Evolutionary conservation across 1,140 invertebrate genomes (phyloP), one percentile per base, ranked within the genome.

Genomic region (Pemphigus obesinymphae): DNA sequence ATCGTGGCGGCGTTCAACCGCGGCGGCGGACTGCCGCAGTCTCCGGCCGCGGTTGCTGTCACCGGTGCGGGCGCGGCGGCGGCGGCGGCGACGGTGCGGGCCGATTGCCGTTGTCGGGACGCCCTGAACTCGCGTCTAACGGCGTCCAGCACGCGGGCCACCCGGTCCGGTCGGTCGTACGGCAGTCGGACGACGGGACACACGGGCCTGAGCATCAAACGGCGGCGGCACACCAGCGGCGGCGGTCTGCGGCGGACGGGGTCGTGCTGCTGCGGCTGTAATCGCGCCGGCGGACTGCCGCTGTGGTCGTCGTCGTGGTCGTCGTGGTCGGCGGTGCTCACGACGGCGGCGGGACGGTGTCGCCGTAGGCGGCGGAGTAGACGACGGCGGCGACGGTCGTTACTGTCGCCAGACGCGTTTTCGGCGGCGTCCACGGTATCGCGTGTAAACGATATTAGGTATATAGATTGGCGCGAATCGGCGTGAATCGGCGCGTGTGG

Each of bases 131-230:
- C 75, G 31, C 53, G 50, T 6, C 53, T 58, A 53, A 78, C 13
- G 2, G 50, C n/a, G 34, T 78, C 75, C n/a, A 78, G 31, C 17
- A 78, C n/a, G 31, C 75, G 75, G 2, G 20, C 37, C 20, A 78
- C 75, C 8, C 31, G n/a, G 13, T 53, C 29, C n/a, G 75, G 75
- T 78, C 23, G 48, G 23, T 78, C 75, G 75, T 78, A 78, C 13
- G 75, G 75, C 37, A 78, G 50, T n/a, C 53, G 29, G 26, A 78
- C 75, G 15, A 78, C 23, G 4, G 75, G 75, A 7, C 40, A 78
- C 20, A 78, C 75, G 23, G 75, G 75, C 15, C 53, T 78, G 53
- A 53, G 75, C 75, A 78, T 78, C 75, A 78, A 78, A 43, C 53
- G 53, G 53, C 75, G 75, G 53, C 75, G 75, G 13, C 75, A 78